These are phyloP conservation scores for Gobius niger DNA, from an alignment of 2,113 vertebrate species.

Conservation along the genomic window DNA sequence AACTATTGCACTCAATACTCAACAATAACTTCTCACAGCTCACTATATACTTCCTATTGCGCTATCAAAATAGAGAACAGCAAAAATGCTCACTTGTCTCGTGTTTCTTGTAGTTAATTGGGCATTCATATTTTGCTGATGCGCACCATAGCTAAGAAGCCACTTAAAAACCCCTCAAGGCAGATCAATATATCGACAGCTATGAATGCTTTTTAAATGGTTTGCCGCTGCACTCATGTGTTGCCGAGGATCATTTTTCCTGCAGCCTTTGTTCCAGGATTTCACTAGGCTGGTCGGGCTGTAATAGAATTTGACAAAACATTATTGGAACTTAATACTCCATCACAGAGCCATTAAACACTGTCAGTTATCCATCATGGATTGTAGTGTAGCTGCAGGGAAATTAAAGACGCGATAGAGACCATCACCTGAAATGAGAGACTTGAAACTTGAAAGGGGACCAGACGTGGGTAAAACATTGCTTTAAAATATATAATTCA, in stretches of 20 bases:
- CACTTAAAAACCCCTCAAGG: slow-evolving; percentile 14
- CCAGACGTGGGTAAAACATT: too few relatives aligned
- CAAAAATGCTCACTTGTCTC: background rate
- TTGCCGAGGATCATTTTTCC: slow-evolving; percentile 4
- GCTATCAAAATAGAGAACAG: background rate
- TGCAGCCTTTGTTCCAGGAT: background rate
- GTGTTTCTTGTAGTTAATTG: background rate
- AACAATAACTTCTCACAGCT: background rate
- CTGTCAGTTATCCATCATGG: background rate
- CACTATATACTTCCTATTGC: background rate
- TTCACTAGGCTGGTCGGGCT: slow-evolving; percentile 3
- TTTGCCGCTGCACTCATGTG: slow-evolving; percentile 10
- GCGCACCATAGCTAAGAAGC: background rate
- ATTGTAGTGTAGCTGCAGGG: background rate
- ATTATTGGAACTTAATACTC: slow-evolving; percentile 20
- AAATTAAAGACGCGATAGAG: background rate
- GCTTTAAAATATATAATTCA: too few relatives aligned
- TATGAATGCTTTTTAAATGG: slow-evolving; percentile 22
- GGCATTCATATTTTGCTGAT: background rate
- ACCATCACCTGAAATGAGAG: background rate
- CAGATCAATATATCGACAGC: slow-evolving; percentile 26
- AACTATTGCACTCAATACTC: background rate
- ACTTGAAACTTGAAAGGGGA: background rate
- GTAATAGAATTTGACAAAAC: slow-evolving; percentile 32
- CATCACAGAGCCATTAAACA: background rate